Evolutionary conservation across 2,797 vertebrate species (phyloP).

Genomic region (Antennarius maculatus): DNA sequence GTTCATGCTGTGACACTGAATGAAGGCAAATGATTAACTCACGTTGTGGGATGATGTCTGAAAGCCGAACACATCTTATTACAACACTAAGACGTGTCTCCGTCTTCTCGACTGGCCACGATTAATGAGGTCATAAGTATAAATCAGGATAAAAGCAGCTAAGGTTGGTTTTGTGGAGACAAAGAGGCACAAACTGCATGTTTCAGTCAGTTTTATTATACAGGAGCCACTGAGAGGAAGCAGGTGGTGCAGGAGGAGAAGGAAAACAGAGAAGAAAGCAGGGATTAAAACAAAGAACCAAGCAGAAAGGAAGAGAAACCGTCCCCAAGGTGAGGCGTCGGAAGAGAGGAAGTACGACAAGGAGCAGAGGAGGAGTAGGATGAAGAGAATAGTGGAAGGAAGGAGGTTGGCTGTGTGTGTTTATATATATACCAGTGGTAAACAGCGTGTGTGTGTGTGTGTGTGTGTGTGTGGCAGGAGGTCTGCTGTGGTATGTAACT

Average conservation of each 20-base stretch:
- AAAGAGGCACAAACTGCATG: neutral
- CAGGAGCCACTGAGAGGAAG: neutral
- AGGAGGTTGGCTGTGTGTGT: constrained; percentile 5
- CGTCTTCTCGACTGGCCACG: constrained; percentile 14
- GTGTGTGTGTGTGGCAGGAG: constrained; percentile 37
- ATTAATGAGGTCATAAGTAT: neutral
- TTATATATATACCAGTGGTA: constrained; percentile 7
- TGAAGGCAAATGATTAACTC: constrained; percentile 64
- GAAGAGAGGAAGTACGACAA: neutral
- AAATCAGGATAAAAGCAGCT: neutral
- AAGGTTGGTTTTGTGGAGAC: neutral
- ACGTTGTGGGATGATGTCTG: neutral
- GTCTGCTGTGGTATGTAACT: constrained; percentile 60
- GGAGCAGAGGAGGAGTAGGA: constrained; percentile 1
- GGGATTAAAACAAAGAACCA: neutral
- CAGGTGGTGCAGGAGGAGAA: neutral
- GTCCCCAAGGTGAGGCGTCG: neutral
- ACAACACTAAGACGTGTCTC: constrained; percentile 10
- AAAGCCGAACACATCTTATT: constrained; percentile 21
- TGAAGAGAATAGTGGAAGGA: too few species aligned
- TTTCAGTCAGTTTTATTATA: constrained; percentile 3
- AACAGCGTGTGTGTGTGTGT: neutral
- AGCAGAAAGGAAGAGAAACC: constrained; percentile 1
- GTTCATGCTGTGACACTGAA: constrained; percentile 10
- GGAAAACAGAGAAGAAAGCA: neutral